Evolutionary conservation across 2,113 vertebrate species (phyloP).

Genomic region (Tachysurus fulvidraco): DNA sequence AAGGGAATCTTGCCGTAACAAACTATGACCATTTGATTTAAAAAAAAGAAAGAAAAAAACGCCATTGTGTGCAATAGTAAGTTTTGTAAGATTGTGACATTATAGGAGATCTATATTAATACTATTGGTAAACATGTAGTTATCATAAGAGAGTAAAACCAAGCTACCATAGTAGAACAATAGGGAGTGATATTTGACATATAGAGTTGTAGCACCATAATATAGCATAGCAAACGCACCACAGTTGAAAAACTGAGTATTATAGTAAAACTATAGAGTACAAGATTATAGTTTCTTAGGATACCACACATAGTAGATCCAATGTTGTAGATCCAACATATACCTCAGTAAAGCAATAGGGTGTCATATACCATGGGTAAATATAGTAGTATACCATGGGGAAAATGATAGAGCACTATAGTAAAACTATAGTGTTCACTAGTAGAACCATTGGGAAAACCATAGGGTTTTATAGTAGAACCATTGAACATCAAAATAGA

Average conservation of each 20-base stretch:
- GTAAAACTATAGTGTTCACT: background rate
- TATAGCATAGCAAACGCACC: too few species aligned
- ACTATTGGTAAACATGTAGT: background rate
- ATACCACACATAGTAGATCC: background rate
- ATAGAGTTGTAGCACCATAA: too few species aligned
- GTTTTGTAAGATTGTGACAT: background rate
- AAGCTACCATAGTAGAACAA: background rate
- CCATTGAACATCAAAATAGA: background rate
- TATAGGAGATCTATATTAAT: background rate
- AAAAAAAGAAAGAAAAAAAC: background rate
- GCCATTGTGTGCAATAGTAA: background rate
- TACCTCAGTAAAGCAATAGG: background rate
- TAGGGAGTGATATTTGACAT: background rate
- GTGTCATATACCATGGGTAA: too few species aligned
- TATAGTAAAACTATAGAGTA: background rate
- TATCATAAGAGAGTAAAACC: background rate
- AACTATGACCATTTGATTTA: background rate
- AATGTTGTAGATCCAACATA: background rate
- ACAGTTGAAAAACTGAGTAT: background rate
- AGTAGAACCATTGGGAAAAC: background rate
- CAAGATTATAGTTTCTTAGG: background rate
- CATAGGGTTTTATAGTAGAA: background rate
- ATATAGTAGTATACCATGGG: too few species aligned
- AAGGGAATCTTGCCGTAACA: constrained; percentile 6
- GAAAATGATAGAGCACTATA: background rate